phyloP scores from a whole-genome alignment of 1,140 invertebrate genomes.

The Dreissena rostriformis region DNA sequence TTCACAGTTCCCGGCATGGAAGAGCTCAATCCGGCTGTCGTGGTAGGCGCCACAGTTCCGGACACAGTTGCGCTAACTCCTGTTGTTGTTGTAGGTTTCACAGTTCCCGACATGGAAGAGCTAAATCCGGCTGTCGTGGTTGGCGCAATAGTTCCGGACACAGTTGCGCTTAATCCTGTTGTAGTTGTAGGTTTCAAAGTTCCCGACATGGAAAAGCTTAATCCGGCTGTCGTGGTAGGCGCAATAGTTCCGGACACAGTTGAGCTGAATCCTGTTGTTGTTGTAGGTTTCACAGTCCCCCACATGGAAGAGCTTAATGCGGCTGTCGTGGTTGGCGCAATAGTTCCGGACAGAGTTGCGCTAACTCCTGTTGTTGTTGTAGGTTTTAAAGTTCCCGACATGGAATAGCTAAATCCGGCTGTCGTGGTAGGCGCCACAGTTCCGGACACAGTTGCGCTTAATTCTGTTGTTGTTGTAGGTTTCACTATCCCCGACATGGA shows the following conservation, averaged over 20 bases:
- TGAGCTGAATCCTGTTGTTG: background rate
- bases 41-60: background rate
- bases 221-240: too few species aligned
- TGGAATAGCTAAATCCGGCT: too few species aligned
- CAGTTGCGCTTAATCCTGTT: too few species aligned
- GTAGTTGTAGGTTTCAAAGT: conserved; percentile 5
- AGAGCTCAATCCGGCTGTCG: background rate
- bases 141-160: too few species aligned
- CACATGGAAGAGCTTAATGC: background rate
- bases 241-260: background rate
- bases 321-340: background rate
- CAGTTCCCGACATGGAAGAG: background rate
- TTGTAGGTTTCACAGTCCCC: background rate
- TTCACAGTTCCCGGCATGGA: background rate
- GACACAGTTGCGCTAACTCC: background rate
- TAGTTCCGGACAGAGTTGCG: background rate
- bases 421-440: too few species aligned
- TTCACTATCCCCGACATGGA: too few species aligned
- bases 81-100: background rate
- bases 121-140: background rate
- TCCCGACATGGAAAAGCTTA: too few species aligned
- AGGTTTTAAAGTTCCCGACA: background rate
- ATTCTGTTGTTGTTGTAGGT: background rate
- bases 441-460: background rate
- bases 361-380: background rate